Conservation (phyloP, 2,888 invertebrate species). For the Argyresthia goedartella region DNA sequence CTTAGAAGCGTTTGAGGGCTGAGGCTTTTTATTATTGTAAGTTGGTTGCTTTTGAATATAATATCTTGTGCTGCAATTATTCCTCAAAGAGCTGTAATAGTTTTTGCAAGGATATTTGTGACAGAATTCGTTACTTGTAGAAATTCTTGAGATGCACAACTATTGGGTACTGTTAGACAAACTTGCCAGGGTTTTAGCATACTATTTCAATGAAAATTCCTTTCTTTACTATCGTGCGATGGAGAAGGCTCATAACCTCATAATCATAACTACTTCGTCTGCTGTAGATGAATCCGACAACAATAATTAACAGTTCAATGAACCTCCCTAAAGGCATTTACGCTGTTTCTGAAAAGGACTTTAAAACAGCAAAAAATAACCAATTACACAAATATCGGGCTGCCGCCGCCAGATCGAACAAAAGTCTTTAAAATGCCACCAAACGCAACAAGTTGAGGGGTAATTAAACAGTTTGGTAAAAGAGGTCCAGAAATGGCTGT, state of each 20-base stretch:
- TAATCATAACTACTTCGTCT: background rate
- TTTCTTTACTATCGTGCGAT: background rate
- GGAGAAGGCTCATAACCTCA: background rate
- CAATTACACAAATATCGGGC: too few species aligned
- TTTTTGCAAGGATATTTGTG: background rate
- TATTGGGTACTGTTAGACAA: too few species aligned
- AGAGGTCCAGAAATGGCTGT: slow-evolving; percentile 15
- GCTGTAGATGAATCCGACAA: background rate
- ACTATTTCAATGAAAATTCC: background rate
- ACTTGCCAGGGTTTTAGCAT: too few species aligned
- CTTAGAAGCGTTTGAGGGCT: too few species aligned
- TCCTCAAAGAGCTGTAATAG: background rate
- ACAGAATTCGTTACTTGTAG: background rate
- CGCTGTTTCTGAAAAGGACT: too few species aligned
- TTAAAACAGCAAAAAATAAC: too few species aligned
- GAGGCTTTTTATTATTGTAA: too few species aligned
- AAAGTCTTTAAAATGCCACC: too few species aligned
- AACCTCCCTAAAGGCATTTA: too few species aligned
- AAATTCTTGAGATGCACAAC: background rate
- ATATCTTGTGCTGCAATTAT: too few species aligned
- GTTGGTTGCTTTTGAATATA: too few species aligned
- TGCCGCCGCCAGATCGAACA: too few species aligned
- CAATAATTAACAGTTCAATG: background rate
- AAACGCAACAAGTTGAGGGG: background rate
- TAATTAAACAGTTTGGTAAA: slow-evolving; percentile 32